These are phyloP conservation scores for Electrophaes corylata DNA, from an alignment of 2,888 invertebrate species.

Conservation along the genomic window DNA sequence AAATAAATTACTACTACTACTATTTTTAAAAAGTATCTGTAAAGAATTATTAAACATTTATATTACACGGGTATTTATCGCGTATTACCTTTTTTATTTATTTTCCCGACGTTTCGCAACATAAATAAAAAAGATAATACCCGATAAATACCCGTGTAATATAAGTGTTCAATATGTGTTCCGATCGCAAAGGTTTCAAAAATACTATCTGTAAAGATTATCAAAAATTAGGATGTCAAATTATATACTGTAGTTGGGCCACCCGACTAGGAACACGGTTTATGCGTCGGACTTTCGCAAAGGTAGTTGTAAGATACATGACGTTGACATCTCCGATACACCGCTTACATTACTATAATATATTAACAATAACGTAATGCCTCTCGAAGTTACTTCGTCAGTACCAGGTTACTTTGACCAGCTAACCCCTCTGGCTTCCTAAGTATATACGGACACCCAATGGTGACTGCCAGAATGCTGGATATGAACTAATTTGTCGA, in stretches of 20 bases:
- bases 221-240: slow-evolving; percentile 44
- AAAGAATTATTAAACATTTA: too few relatives aligned
- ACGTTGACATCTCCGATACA: slow-evolving; percentile 19
- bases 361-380: slow-evolving; percentile 31
- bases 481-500: slow-evolving; percentile 16
- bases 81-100: too few relatives aligned
- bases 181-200: too few relatives aligned
- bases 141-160: too few relatives aligned
- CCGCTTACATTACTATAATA: slow-evolving; percentile 24
- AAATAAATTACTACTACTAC: too few relatives aligned
- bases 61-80: too few relatives aligned
- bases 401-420: slow-evolving; percentile 36
- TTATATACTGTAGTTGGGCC: slow-evolving; percentile 47
- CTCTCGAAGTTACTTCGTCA: slow-evolving; percentile 17
- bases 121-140: too few relatives aligned
- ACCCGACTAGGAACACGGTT: slow-evolving; percentile 29
- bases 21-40: too few relatives aligned
- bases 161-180: too few relatives aligned
- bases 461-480: rapidly evolving
- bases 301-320: slow-evolving; percentile 20
- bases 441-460: slow-evolving; percentile 56
- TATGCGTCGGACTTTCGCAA: slow-evolving; percentile 40
- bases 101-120: too few relatives aligned
- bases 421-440: slow-evolving; percentile 50
- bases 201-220: not conserved